Base-by-base conservation (phyloP, 2,888 invertebrate genomes). In the Polydrusus cervinus region DNA sequence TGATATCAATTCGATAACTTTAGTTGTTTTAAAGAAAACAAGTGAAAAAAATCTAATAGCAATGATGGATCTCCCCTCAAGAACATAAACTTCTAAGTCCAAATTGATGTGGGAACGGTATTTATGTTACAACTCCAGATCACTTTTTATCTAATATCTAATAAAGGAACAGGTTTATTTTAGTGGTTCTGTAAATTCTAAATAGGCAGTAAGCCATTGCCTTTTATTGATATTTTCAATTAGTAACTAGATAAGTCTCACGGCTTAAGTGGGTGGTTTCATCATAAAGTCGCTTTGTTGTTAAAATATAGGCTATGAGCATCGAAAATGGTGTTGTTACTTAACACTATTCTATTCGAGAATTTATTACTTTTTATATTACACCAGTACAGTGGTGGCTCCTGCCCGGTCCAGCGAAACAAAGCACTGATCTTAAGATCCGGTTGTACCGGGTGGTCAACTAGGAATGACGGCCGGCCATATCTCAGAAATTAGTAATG, bases 221-320 rank as follows among this genome's bases (percentile, higher is more conserved):
- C 40, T 60, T 61, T 61, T 70, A 70, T 70, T 70, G 70, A 70
- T 60, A 70, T 61, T 70, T 47, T 43, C 70, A 70, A 70, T 70
- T 70, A 70, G 70, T 70, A 34, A 49, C 49, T 34, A 47, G 61
- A 61, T 51, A 60, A 49, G 61, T 70, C 40, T 34, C 34, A 43
- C 47, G 10, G 61, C 49, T 70, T 49, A 70, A 70, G 61, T 70
- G 70, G 70, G 70, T 70, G 70, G 60, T 49, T 70, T 70, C 61
- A 70, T 70, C 47, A 70, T 61, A 60, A 38, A 49, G 57, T 57
- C 16, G 5, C 16, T 49, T 30, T 70, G 70, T 61, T 10, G 61
- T 49, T 49, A 30, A 70, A 70, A 61, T 70, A 51, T 70, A 51
- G 51, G 65, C 65, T 51, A 66, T 51, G 38, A 57, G 34, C 14